phyloP scores from a whole-genome alignment of 1,140 invertebrate genomes.

The Lepidurus apus region DNA sequence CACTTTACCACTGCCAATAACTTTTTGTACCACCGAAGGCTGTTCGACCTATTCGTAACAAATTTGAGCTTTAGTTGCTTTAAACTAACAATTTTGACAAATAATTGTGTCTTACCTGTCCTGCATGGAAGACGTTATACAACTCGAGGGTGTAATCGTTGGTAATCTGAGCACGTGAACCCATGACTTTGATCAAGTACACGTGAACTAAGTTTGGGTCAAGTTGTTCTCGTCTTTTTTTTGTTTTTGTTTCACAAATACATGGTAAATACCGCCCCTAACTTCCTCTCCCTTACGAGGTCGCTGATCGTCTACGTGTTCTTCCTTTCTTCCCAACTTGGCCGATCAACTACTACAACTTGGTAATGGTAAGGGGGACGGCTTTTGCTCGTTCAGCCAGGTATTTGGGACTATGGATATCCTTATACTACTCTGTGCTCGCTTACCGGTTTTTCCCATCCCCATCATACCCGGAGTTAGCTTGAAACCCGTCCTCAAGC shows the following conservation, averaged over 20 bases:
- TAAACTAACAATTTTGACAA: background rate
- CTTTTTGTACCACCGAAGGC: constrained; percentile 64
- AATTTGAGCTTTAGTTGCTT: constrained; percentile 24
- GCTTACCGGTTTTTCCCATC: background rate
- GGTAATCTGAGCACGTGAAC: constrained; percentile 42
- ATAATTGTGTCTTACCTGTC: constrained; percentile 57
- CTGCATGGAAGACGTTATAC: constrained; percentile 80
- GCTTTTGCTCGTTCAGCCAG: background rate
- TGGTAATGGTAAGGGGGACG: background rate
- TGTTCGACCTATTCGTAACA: constrained; percentile 61
- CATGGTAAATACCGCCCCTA: background rate
- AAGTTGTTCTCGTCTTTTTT: background rate
- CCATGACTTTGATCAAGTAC: background rate
- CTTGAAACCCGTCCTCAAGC: background rate
- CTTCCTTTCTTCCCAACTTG: background rate
- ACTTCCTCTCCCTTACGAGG: constrained; percentile 3
- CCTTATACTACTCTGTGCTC: background rate
- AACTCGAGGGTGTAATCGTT: constrained; percentile 80
- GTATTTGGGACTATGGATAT: background rate
- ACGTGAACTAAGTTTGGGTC: background rate
- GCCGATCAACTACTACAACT: background rate
- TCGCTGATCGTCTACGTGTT: constrained; percentile 15
- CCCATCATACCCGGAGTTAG: background rate
- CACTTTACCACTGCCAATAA: constrained; percentile 71
- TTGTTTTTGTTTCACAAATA: background rate